Evolutionary conservation across 35 echinoderm and acorn worm species (phyloP).

Genomic region (Amphiura filiformis): DNA sequence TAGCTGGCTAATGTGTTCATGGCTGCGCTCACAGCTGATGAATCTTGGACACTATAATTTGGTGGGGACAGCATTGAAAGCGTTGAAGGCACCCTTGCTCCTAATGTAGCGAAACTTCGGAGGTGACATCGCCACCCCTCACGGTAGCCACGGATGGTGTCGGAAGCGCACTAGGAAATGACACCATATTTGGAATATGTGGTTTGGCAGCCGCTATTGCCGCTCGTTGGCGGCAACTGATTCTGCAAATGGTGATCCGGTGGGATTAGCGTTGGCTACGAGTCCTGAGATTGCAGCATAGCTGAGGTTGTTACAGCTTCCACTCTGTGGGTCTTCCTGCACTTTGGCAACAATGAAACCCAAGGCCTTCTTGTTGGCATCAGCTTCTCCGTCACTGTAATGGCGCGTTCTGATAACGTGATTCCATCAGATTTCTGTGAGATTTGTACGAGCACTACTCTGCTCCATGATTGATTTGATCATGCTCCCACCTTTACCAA

Average conservation of each 20-base stretch:
- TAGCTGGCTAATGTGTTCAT: constrained; percentile 58
- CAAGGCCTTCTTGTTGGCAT: constrained; percentile 85
- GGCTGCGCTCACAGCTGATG: constrained; percentile 53
- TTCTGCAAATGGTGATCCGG: constrained; percentile 95
- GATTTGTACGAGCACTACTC: constrained; percentile 86
- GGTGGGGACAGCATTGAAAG: constrained; percentile 30
- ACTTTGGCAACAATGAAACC: constrained; percentile 92
- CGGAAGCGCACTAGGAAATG: constrained; percentile 18
- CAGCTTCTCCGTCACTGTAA: constrained; percentile 87
- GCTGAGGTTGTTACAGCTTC: constrained; percentile 99
- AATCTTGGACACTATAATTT: constrained; percentile 14
- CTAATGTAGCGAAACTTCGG: constrained; percentile 15
- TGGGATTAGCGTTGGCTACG: constrained; percentile 97
- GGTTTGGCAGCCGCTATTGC: constrained; percentile 34
- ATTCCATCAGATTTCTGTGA: constrained; percentile 98
- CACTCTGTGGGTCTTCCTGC: constrained; percentile 98
- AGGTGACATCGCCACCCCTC: constrained; percentile 18
- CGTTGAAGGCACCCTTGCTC: constrained; percentile 41
- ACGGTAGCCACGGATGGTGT: constrained; percentile 23
- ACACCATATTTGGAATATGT: neutral
- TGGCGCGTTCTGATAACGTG: constrained; percentile 88
- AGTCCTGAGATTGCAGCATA: constrained; percentile 92
- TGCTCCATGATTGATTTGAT: constrained; percentile 99
- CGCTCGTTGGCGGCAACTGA: constrained; percentile 61
- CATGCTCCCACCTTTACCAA: constrained; percentile 92